Evolutionary conservation across 2,888 invertebrate species (phyloP), one percentile per base, ranked within the genome.

Genomic region (Phengaris alcon): DNA sequence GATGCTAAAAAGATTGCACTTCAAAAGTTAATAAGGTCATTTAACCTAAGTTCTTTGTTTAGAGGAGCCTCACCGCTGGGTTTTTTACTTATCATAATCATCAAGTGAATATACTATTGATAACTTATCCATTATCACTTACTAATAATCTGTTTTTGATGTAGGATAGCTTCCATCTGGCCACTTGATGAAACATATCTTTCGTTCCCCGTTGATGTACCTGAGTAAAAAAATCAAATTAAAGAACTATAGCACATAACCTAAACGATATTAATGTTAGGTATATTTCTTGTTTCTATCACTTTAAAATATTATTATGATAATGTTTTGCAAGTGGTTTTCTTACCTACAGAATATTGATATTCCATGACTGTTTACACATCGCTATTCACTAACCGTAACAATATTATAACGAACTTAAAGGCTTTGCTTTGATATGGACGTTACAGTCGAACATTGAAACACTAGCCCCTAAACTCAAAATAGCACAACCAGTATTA

Each of bases 121-220:
- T 48, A 5, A 15, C 13, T 46, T 46, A 68, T 69, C 8, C 8
- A 69, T 48, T 48, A 7, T 22, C 44, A 35, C 95, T 94, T 84
- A 95, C 95, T 93, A 93, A 83, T 95, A 95, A 85, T 95, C 95
- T n/a, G 91, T 89, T 81, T 85, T 91, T 6, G 95, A 95, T 70
- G 93, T 90, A 2, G 94, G 92, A 75, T 95, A 94, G 76, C 92
- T 93, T 79, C 95, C 95, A 81, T 95, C 95, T 0, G 95, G 95
- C 95, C 95, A 95, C 76, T 93, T 89, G 80, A 95, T 93, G 79
- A 93, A 94, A 82, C 95, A 95, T 79, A 95, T 91, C 77, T 94
- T 94, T 77, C 95, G 84, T 79, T 94, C 91, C 1, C 94, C 93
- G 78, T 93, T 91, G 74, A 91, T 87, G 79, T 93, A 93, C 81